phyloP scores from a whole-genome alignment of 2,888 invertebrate genomes.

The Halictus quadricinctus region DNA sequence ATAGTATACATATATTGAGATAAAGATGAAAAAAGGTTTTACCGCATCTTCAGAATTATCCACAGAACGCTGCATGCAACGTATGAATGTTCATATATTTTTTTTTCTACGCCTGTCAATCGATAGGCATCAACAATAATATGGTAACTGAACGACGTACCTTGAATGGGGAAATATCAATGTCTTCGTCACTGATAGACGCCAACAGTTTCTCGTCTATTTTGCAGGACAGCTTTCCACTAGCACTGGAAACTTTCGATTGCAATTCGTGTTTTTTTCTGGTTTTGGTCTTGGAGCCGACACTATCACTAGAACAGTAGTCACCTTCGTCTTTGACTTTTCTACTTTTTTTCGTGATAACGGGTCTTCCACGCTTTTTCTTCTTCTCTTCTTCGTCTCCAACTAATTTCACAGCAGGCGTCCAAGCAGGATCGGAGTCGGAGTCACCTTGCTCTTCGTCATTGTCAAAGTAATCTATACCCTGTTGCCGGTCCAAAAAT shows the following conservation, averaged over 20 bases:
- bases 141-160: conserved; percentile 60
- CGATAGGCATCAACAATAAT: neutral
- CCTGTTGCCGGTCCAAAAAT: conserved; percentile 81
- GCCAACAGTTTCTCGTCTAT: conserved; percentile 79
- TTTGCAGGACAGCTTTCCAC: conserved; percentile 74
- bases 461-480: conserved; percentile 79
- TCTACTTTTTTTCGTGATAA: conserved; percentile 75
- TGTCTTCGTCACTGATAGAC: conserved; percentile 78
- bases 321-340: conserved; percentile 84
- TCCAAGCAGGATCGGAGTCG: conserved; percentile 90
- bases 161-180: conserved; percentile 81
- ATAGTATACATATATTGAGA: neutral
- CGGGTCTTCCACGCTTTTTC: conserved; percentile 80
- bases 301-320: conserved; percentile 83
- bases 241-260: conserved; percentile 66
- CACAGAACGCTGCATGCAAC: conserved; percentile 71
- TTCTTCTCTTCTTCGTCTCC: conserved; percentile 81
- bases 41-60: conserved; percentile 76
- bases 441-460: conserved; percentile 87
- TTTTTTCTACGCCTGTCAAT: neutral
- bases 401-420: conserved; percentile 85
- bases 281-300: conserved; percentile 81
- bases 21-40: conserved; percentile 55
- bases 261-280: conserved; percentile 78
- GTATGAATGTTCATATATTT: conserved; percentile 15